These are phyloP conservation scores for Crypturellus undulatus DNA, from an alignment of 2,113 vertebrate genomes.

Conservation along the genomic window DNA sequence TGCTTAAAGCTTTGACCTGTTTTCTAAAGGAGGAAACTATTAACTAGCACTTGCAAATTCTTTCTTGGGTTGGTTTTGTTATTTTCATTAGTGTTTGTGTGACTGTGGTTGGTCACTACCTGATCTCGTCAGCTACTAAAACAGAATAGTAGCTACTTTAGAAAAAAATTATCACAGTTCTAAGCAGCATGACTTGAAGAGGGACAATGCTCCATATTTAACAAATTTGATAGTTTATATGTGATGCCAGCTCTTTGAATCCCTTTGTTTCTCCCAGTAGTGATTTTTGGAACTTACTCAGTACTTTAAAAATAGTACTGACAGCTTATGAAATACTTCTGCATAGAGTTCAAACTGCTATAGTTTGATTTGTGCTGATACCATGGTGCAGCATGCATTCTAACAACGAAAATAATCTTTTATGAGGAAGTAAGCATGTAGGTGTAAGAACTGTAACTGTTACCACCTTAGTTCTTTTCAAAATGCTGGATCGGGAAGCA, in stretches of 20 bases:
- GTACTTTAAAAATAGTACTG: not conserved
- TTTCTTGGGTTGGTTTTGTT: not conserved
- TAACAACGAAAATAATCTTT: not conserved
- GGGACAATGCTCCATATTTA: not conserved
- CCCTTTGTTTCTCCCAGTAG: not conserved
- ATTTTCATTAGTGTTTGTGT: not conserved
- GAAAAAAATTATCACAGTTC: not conserved
- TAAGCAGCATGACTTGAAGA: not conserved
- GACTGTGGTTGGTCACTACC: not conserved
- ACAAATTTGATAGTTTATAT: not conserved
- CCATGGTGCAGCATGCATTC: accelerated
- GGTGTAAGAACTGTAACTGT: not conserved
- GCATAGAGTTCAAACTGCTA: not conserved
- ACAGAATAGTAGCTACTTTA: not conserved
- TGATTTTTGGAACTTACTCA: not conserved
- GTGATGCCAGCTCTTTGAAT: not conserved
- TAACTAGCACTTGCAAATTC: not conserved
- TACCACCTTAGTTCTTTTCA: not conserved
- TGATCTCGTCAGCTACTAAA: not conserved
- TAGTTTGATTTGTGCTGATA: not conserved
- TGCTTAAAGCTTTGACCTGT: not conserved
- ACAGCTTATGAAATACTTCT: not conserved
- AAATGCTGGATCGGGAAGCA: not conserved
- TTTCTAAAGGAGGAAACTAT: not conserved
- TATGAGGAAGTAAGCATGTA: not conserved